A percentile compares a stretch with the other conserved stretches of the same genome.
Evolutionary conservation across 2,888 invertebrate species (phyloP).

Genomic region (Stramonita haemastoma): DNA sequence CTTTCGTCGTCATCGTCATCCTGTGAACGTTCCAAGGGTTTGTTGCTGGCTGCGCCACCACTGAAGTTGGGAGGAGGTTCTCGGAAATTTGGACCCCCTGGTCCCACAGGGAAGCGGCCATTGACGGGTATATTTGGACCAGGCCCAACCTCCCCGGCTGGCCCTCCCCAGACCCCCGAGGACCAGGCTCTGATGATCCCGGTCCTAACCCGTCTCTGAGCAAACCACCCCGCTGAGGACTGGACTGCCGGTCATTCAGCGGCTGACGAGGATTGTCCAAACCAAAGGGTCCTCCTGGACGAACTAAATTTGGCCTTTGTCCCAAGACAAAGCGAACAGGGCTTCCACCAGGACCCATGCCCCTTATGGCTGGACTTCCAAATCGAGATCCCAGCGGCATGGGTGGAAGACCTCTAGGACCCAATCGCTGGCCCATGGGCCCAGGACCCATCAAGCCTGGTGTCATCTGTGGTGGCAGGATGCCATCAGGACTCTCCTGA

Average conservation of each 20-base stretch:
- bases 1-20: neutral
- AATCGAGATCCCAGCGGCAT: slow-evolving; percentile 43
- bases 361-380: slow-evolving; percentile 38
- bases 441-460: slow-evolving; percentile 51
- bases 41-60: slow-evolving; percentile 10
- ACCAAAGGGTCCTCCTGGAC: slow-evolving; percentile 23
- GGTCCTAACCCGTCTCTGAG: neutral
- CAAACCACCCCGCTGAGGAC: neutral
- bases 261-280: slow-evolving; percentile 17
- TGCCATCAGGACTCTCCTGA: slow-evolving; percentile 35
- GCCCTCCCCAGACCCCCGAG: too few species aligned
- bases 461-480: slow-evolving; percentile 51
- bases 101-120: slow-evolving; percentile 29
- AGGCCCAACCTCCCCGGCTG: neutral
- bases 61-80: slow-evolving; percentile 27
- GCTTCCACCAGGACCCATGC: slow-evolving; percentile 35
- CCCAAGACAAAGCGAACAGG: slow-evolving; percentile 37
- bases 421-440: slow-evolving; percentile 29
- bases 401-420: slow-evolving; percentile 42
- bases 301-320: slow-evolving; percentile 28
- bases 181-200: slow-evolving; percentile 16
- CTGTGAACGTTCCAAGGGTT: neutral
- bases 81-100: slow-evolving; percentile 21
- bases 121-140: slow-evolving; percentile 33
- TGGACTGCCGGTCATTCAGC: neutral